These are phyloP conservation scores for Botrylloides violaceus DNA, from an alignment of 23 tunicate genomes.

Conservation along the genomic window DNA sequence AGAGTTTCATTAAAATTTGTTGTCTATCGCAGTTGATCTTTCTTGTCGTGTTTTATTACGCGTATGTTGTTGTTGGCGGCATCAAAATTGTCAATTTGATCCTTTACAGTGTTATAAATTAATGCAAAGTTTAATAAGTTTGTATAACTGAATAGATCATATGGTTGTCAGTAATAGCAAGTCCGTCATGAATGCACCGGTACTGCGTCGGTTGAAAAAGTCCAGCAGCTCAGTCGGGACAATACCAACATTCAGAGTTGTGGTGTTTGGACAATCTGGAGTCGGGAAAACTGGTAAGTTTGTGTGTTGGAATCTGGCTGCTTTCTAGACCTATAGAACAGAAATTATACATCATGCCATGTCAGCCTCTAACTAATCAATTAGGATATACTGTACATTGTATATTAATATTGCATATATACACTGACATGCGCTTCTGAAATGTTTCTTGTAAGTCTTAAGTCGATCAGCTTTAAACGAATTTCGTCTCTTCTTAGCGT, in stretches of 20 bases:
- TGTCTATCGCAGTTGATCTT: not conserved
- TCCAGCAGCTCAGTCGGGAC: slow-evolving; percentile 7
- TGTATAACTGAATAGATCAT: not conserved
- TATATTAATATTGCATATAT: no score
- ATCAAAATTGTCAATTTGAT: no score
- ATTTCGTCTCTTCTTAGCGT: no score
- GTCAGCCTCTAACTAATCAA: no score
- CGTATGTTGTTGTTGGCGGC: not conserved
- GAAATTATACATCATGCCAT: no score
- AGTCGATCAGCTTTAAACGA: no score
- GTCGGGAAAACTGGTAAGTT: slow-evolving; percentile 85
- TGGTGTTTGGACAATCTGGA: slow-evolving; percentile 75
- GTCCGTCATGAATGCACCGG: slow-evolving; percentile 25
- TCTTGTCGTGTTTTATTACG: not conserved
- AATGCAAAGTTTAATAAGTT: not conserved
- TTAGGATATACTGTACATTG: no score
- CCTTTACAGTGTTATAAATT: not conserved
- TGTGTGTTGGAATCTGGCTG: no score
- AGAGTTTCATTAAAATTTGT: not conserved
- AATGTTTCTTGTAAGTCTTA: no score
- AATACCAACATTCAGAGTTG: slow-evolving; percentile 40
- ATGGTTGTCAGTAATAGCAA: not conserved
- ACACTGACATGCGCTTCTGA: no score
- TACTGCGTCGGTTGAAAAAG: slow-evolving; percentile 32
- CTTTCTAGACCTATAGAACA: no score